Conservation (phyloP, 1,140 invertebrate genomes). For the Drosophila sproati region DNA sequence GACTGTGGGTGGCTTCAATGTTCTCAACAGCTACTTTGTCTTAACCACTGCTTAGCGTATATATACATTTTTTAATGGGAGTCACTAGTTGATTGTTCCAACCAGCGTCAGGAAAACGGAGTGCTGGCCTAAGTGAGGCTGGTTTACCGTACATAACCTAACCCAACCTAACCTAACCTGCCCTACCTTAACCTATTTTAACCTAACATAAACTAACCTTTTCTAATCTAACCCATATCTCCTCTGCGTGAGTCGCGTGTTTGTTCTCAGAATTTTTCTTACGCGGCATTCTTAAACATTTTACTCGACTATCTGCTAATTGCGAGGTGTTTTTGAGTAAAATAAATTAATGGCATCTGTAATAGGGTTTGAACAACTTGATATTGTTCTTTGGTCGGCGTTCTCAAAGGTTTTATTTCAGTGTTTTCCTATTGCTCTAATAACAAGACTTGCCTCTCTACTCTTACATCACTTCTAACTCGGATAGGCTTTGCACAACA, state of each 20-base stretch:
- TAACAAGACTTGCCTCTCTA: conserved; percentile 2
- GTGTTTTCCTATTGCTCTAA: background rate
- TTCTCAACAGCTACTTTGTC: background rate
- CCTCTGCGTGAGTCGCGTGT: background rate
- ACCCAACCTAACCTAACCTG: background rate
- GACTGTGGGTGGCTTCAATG: background rate
- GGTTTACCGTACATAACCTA: background rate
- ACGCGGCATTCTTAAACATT: background rate
- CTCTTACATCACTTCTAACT: conserved; percentile 1
- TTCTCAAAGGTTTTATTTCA: background rate
- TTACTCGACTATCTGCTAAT: too few relatives aligned
- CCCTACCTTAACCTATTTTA: background rate
- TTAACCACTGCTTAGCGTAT: background rate
- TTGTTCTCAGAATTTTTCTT: background rate
- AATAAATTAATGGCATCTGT: too few relatives aligned
- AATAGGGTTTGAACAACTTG: too few relatives aligned
- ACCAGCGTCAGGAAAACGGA: too few relatives aligned
- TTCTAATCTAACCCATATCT: background rate
- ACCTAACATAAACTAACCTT: background rate
- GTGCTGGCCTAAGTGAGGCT: too few relatives aligned
- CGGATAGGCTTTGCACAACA: conserved; percentile 7
- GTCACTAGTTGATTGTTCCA: too few relatives aligned
- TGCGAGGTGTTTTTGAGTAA: too few relatives aligned
- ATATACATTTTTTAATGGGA: too few relatives aligned
- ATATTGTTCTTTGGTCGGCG: background rate